These are phyloP conservation scores for Enteromius afrohamiltoni DNA, from an alignment of 2,797 vertebrate genomes.

Conservation along the genomic window DNA sequence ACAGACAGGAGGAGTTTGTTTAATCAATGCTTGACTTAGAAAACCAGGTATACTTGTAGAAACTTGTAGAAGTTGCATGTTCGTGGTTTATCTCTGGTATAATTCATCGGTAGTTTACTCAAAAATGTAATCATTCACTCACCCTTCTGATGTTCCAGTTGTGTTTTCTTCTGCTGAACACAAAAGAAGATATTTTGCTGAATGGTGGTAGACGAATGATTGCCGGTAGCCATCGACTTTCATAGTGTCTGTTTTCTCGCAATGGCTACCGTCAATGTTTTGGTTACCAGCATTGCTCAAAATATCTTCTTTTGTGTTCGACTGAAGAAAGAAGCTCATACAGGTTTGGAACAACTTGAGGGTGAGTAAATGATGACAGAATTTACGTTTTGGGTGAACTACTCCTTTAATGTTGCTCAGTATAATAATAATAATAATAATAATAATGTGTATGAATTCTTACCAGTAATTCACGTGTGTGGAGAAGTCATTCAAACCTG, in stretches of 20 bases:
- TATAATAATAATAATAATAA: background rate
- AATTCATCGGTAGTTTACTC: background rate
- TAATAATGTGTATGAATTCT: background rate
- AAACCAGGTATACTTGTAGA: background rate
- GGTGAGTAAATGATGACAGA: background rate
- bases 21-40: background rate
- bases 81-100: background rate
- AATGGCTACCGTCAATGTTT: background rate
- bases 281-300: background rate
- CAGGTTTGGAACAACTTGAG: background rate
- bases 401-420: background rate
- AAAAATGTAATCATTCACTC: background rate
- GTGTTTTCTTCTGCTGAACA: background rate
- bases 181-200: background rate
- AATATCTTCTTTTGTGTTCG: background rate
- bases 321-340: background rate
- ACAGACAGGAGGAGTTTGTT: background rate
- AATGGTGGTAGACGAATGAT: background rate
- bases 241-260: background rate
- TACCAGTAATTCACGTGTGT: background rate
- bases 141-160: background rate
- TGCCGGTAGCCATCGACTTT: background rate
- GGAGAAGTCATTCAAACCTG: background rate
- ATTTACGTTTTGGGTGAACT: background rate
- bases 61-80: background rate